Evolutionary conservation across 2,888 invertebrate species (phyloP), one percentile per base, ranked within the genome.

Genomic region (Aleiodes testaceus): DNA sequence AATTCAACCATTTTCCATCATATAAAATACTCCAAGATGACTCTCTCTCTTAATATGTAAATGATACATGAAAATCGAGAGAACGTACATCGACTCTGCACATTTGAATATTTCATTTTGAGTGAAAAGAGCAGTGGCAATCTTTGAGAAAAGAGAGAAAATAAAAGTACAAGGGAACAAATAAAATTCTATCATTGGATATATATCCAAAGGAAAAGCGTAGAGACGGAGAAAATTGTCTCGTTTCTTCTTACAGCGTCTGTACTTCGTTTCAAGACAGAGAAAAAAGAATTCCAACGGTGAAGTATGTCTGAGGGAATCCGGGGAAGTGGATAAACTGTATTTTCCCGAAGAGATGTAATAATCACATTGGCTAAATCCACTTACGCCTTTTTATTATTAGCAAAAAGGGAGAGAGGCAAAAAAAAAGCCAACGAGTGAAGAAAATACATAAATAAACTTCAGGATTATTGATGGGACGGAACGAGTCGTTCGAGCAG

Each of bases 401-500:
- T 16, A 59, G 42, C 4, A 59, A 59, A 16, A 47, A 47, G 5
- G 30, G 30, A 59, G 12, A 59, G 59, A 59, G 14, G 55, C 7
- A 12, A 30, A 14, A 9, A 26, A 3, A 7, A 3, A 11, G 18
- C 4, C 20, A 59, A 18, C 16, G 18, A 42, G 5, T 18, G 59
- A 26, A 26, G 26, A 26, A 26, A 26, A 26, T 59, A 18, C 36
- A 59, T 59, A 36, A 59, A 53, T 53, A 53, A 36, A 16, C 59
- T 36, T 59, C 59, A 59, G 59, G 14, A 59, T 36, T 59, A 59
- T 59, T 59, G 59, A 59, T 53, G 53, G n/a, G 5, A 26, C 14
- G n/a, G 30, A 18, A 42, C 59, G 7, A 36, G 42, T 59, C 18
- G 14, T 59, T 11, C 42, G 12, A 20, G 36, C 55, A 30, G 55